Percentiles rank a stretch among this genome's conserved stretches.
Evolutionary conservation across 2,797 vertebrate species (phyloP).

Genomic region (Glossophaga mutica): DNA sequence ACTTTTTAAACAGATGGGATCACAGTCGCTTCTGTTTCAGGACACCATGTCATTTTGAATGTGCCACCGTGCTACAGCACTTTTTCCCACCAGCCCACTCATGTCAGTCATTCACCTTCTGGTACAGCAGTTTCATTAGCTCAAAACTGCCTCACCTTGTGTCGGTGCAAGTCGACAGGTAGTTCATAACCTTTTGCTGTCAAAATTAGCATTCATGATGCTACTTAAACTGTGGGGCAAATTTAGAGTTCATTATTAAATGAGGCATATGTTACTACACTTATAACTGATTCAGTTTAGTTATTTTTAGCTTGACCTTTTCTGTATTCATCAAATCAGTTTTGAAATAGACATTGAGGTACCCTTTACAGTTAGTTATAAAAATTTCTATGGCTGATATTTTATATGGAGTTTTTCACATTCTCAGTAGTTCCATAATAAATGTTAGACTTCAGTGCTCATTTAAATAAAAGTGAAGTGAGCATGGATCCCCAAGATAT

Average conservation of each 20-base stretch:
- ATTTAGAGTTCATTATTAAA: conserved; percentile 85
- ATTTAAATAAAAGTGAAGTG: conserved; percentile 70
- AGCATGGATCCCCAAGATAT: conserved; percentile 28
- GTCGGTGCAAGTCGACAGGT: conserved; percentile 72
- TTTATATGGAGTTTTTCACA: conserved; percentile 69
- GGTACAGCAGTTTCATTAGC: conserved; percentile 77
- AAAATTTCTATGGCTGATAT: conserved; percentile 72
- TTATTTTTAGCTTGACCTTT: conserved; percentile 88
- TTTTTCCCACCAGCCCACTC: conserved; percentile 60
- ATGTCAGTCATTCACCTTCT: conserved; percentile 79
- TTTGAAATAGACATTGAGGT: conserved; percentile 84
- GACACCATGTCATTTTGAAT: conserved; percentile 74
- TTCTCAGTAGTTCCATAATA: conserved; percentile 59
- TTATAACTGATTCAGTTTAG: conserved; percentile 81
- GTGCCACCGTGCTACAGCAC: conserved; percentile 60
- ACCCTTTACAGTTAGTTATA: conserved; percentile 80
- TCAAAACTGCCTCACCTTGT: conserved; percentile 80
- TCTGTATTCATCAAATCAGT: conserved; percentile 84
- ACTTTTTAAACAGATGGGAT: conserved; percentile 71
- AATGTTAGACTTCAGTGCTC: conserved; percentile 61
- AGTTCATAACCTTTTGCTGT: conserved; percentile 83
- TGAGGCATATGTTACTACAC: conserved; percentile 84
- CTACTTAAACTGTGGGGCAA: conserved; percentile 78
- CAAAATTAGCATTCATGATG: conserved; percentile 84
- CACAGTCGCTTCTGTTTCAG: conserved; percentile 73